phyloP scores from a whole-genome alignment of 2,797 vertebrate species.

The Chaetodon trifasciatus region DNA sequence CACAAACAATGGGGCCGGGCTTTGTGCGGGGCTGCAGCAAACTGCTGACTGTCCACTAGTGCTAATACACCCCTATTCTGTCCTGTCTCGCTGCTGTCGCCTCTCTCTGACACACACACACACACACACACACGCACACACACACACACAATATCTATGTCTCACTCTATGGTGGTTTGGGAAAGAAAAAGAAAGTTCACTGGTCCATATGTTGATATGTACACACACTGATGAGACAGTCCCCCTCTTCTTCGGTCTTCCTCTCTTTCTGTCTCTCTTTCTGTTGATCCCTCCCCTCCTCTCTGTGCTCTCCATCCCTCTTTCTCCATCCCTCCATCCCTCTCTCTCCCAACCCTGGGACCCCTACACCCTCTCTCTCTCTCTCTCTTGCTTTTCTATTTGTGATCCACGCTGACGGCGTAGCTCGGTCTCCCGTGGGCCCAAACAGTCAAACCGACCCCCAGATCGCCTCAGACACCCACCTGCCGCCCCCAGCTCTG shows the following conservation, averaged over 20 bases:
- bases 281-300: slow-evolving; percentile 24
- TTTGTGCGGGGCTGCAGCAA: slow-evolving; percentile 80
- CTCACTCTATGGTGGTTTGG: slow-evolving; percentile 20
- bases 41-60: slow-evolving; percentile 86
- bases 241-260: slow-evolving; percentile 18
- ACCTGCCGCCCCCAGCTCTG: slow-evolving; percentile 45
- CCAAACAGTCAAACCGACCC: slow-evolving; percentile 48
- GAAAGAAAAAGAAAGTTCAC: slow-evolving; percentile 44
- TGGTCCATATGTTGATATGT: slow-evolving; percentile 47
- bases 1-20: slow-evolving; percentile 82
- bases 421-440: slow-evolving; percentile 48
- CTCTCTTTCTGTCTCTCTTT: slow-evolving; percentile 24
- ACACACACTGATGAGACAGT: slow-evolving; percentile 37
- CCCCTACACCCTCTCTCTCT: slow-evolving; percentile 28
- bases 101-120: slow-evolving; percentile 34
- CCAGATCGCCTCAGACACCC: slow-evolving; percentile 42
- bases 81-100: slow-evolving; percentile 67
- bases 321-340: slow-evolving; percentile 33
- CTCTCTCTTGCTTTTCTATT: slow-evolving; percentile 39
- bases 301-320: slow-evolving; percentile 13
- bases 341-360: slow-evolving; percentile 32
- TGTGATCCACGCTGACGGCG: slow-evolving; percentile 39
- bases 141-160: slow-evolving; percentile 16
- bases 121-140: slow-evolving; percentile 28
- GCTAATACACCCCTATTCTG: slow-evolving; percentile 83